A percentile compares a stretch with the other conserved stretches of the same genome.
These are phyloP conservation scores for Gryllus bimaculatus DNA, from an alignment of 1,140 invertebrate species.

Conservation along the genomic window DNA sequence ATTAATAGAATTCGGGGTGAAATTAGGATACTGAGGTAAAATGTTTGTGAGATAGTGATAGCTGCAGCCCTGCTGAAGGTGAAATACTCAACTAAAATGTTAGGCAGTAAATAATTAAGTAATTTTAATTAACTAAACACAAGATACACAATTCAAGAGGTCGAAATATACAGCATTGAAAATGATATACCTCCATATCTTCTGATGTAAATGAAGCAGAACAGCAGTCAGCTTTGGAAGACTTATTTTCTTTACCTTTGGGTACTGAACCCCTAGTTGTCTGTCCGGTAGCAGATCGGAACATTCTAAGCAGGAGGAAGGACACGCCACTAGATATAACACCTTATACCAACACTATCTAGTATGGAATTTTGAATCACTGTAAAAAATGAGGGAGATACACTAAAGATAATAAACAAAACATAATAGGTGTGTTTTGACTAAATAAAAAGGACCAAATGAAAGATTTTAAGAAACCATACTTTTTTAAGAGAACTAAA, in stretches of 20 bases:
- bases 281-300: not conserved
- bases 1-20: too few species aligned
- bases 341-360: not conserved
- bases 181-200: not conserved
- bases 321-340: not conserved
- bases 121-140: not conserved
- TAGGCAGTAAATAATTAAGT: too few species aligned
- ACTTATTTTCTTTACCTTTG: not conserved
- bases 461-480: too few species aligned
- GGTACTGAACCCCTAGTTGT: not conserved
- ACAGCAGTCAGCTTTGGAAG: not conserved
- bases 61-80: too few species aligned
- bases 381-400: not conserved
- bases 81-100: too few species aligned
- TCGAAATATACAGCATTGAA: not conserved
- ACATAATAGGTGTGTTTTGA: not conserved
- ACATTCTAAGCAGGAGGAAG: not conserved
- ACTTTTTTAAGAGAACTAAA: not conserved
- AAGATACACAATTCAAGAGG: not conserved
- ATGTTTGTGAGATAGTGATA: too few species aligned
- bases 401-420: not conserved
- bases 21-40: too few species aligned
- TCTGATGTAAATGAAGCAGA: not conserved
- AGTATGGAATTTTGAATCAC: not conserved
- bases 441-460: too few species aligned